Evolutionary conservation across 2,113 vertebrate species (phyloP).

Genomic region (Rattus norvegicus): GRCr8 NC_086020.1:51319501-51320000

Average conservation of each 20-base stretch:
- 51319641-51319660: no score
- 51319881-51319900: conserved; percentile 7
- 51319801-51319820: background rate
- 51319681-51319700: no score
- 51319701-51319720: no score
- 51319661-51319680: no score
- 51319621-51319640: background rate
- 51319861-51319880: background rate
- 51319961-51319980: background rate
- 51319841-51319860: background rate
- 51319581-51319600: background rate
- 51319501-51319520: background rate
- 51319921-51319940: background rate
- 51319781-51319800: background rate
- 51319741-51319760: background rate
- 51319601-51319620: background rate
- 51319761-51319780: background rate
- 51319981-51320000: background rate
- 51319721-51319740: background rate
- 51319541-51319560: background rate
- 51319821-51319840: background rate
- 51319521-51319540: background rate
- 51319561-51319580: background rate
- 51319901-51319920: background rate
- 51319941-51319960: background rate